Conservation (phyloP, 1,140 invertebrate species). For the Monochamus saltuarius region DNA sequence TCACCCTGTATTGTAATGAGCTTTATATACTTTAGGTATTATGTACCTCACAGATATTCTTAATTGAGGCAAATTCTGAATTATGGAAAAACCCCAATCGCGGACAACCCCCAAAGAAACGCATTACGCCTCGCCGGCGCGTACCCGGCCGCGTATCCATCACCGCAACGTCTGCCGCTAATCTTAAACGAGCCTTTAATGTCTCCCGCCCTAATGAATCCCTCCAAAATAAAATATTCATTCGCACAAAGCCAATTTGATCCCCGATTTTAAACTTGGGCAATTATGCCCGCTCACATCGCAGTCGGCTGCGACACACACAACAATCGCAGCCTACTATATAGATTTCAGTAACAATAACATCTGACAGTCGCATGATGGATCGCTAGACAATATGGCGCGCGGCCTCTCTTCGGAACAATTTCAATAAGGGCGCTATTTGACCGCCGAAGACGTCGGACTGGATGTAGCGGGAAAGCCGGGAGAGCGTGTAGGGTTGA, state of each 20-base stretch:
- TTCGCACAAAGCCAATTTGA: conserved; percentile 48
- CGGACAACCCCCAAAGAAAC: not conserved
- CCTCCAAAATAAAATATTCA: conserved; percentile 46
- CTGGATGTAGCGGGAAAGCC: conserved; percentile 28
- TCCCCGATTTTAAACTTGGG: conserved; percentile 46
- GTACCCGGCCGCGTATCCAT: not conserved
- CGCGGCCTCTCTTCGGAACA: conserved; percentile 30
- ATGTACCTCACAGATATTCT: no score
- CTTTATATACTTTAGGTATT: no score
- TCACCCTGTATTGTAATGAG: no score
- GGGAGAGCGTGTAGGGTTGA: conserved; percentile 38
- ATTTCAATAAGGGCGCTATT: conserved; percentile 34
- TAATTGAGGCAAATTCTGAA: no score
- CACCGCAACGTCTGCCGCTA: conserved; percentile 3
- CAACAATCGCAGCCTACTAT: conserved; percentile 42
- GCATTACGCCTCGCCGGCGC: no score
- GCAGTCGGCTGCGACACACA: conserved; percentile 35
- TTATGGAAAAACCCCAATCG: no score
- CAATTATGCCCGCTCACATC: conserved; percentile 48
- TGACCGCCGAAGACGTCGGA: conserved; percentile 32
- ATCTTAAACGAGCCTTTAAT: conserved; percentile 29
- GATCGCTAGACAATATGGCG: conserved; percentile 48
- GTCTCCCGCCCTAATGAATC: conserved; percentile 30
- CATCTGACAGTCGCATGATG: conserved; percentile 46
- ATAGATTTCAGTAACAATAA: conserved; percentile 47